phyloP scores from a whole-genome alignment of 2,113 vertebrate genomes.

The Turnix velox region DNA sequence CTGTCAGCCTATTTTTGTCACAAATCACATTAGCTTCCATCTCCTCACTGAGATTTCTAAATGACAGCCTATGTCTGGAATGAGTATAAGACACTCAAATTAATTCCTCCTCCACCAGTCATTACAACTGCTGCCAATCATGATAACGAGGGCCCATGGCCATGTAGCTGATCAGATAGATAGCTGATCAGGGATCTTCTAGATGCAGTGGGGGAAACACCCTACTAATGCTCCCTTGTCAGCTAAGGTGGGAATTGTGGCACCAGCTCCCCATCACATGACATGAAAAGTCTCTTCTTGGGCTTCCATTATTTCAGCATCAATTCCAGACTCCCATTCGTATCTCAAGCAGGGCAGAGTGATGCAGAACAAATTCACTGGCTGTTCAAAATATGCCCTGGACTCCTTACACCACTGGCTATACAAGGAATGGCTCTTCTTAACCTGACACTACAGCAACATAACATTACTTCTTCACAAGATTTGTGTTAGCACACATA shows the following conservation, averaged over 20 bases:
- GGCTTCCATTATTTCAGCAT: not conserved
- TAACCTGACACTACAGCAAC: not conserved
- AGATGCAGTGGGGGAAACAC: not conserved
- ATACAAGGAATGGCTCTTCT: not conserved
- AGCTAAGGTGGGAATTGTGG: not conserved
- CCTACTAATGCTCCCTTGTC: not conserved
- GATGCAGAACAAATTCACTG: not conserved
- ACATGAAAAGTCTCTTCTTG: not conserved
- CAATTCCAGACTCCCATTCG: not conserved
- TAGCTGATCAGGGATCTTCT: not conserved
- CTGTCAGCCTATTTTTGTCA: not conserved
- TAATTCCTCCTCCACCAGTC: not conserved
- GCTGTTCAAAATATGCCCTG: not conserved
- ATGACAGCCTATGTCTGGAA: not conserved
- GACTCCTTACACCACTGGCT: rapidly evolving
- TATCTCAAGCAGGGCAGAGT: not conserved
- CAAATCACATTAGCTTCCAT: not conserved
- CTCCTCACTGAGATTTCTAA: not conserved
- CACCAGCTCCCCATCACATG: not conserved
- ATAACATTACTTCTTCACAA: not conserved
- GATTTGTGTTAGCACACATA: not conserved
- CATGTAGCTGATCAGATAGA: not conserved
- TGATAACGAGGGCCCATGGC: not conserved
- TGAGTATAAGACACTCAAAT: not conserved
- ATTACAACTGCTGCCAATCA: not conserved